Percentiles rank a stretch among this genome's conserved stretches.
These are phyloP conservation scores for Scrobipalpa costella DNA, from an alignment of 2,888 invertebrate genomes.

Conservation along the genomic window DNA sequence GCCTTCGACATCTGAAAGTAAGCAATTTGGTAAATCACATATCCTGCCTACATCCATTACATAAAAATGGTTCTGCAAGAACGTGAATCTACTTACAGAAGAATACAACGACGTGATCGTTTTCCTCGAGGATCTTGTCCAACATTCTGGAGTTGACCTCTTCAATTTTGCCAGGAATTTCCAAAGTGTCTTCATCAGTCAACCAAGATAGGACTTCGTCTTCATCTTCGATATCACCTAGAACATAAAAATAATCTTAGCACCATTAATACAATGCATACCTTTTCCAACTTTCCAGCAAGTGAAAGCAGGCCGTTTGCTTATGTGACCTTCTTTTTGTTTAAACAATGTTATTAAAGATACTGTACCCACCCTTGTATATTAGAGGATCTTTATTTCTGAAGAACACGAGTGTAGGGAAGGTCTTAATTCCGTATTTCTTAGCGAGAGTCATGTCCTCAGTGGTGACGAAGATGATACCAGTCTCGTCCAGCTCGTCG, in stretches of 20 bases:
- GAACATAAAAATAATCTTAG: conserved; percentile 31
- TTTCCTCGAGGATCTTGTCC: conserved; percentile 93
- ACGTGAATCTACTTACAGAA: conserved; percentile 89
- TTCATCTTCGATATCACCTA: conserved; percentile 93
- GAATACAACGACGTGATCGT: conserved; percentile 94
- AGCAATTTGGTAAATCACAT: conserved; percentile 21
- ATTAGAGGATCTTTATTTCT: conserved; percentile 94
- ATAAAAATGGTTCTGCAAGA: too few relatives aligned
- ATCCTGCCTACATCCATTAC: too few relatives aligned
- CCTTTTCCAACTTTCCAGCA: too few relatives aligned
- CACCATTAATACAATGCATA: too few relatives aligned
- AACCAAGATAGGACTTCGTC: conserved; percentile 95
- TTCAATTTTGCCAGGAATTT: conserved; percentile 95
- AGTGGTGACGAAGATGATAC: conserved; percentile 96
- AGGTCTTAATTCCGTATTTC: conserved; percentile 91
- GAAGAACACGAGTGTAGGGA: conserved; percentile 94
- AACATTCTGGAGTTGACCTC: conserved; percentile 95
- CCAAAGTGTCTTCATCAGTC: conserved; percentile 93
- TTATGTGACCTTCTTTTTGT: too few relatives aligned
- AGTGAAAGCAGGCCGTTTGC: too few relatives aligned
- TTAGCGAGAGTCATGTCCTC: conserved; percentile 91
- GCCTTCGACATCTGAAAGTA: conserved; percentile 88
- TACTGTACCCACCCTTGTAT: conserved; percentile 83
- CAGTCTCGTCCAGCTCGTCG: conserved; percentile 95
- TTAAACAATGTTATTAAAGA: not conserved